Evolutionary conservation across 1,140 invertebrate genomes (phyloP).

Genomic region (Nasonia giraulti): DNA sequence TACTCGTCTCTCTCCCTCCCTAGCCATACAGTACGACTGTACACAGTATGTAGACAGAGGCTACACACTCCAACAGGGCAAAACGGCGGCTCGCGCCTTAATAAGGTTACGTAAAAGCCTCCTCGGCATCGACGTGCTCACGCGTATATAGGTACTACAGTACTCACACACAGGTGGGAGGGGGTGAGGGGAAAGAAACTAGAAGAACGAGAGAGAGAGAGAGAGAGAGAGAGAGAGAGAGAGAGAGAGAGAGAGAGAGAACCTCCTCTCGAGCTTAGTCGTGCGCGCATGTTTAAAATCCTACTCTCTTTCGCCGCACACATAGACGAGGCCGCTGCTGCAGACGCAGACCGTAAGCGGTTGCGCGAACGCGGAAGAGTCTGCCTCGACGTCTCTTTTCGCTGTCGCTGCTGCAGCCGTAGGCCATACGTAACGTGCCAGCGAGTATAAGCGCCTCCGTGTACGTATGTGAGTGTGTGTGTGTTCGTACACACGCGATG

Average conservation of each 20-base stretch:
- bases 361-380: constrained; percentile 67
- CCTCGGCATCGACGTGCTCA: neutral
- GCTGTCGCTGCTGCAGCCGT: neutral
- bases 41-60: neutral
- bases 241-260: constrained; percentile 8
- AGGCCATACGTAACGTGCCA: constrained; percentile 50
- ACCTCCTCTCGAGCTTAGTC: constrained; percentile 40
- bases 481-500: neutral
- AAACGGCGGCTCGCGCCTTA: constrained; percentile 51
- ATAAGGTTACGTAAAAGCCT: constrained; percentile 62
- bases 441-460: neutral
- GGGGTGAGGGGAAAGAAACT: constrained; percentile 9
- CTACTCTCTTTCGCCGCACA: constrained; percentile 38
- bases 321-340: constrained; percentile 27
- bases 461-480: neutral
- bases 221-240: neutral
- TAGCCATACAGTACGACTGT: neutral
- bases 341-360: constrained; percentile 58
- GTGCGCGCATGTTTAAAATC: constrained; percentile 45
- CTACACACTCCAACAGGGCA: neutral
- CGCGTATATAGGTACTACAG: neutral
- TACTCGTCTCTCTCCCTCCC: neutral
- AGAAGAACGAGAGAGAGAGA: neutral
- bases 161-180: neutral
- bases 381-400: constrained; percentile 42